Evolutionary conservation across 1,140 invertebrate genomes (phyloP).

Genomic region (Pseudomyrmex concolor): DNA sequence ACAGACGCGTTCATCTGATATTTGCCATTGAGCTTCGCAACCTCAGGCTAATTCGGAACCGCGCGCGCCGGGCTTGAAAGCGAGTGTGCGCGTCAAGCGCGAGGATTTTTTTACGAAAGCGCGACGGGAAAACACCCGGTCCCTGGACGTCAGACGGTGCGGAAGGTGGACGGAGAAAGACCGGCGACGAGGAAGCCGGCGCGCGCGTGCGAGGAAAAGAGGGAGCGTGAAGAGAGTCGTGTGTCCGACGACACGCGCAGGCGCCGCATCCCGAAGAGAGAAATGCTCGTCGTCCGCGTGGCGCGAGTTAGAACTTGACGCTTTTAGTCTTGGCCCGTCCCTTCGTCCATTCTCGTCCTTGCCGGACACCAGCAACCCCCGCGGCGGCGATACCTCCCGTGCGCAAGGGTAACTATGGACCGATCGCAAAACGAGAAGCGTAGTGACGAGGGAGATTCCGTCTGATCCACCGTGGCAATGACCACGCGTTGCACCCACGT

Average conservation of each 20-base stretch:
- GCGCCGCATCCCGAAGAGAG: constrained; percentile 70
- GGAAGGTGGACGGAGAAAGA: constrained; percentile 43
- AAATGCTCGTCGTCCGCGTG: constrained; percentile 75
- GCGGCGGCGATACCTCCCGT: not conserved
- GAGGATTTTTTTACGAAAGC: constrained; percentile 6
- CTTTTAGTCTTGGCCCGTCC: constrained; percentile 79
- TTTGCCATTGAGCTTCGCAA: constrained; percentile 24
- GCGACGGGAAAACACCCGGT: constrained; percentile 14
- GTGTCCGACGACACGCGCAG: constrained; percentile 63
- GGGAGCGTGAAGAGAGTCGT: constrained; percentile 11
- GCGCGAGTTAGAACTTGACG: constrained; percentile 77
- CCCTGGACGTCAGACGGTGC: not conserved
- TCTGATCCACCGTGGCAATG: constrained; percentile 20
- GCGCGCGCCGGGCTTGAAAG: not conserved
- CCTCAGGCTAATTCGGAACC: constrained; percentile 35
- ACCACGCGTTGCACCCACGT: constrained; percentile 42
- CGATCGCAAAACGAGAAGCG: not conserved
- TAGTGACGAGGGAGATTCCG: not conserved
- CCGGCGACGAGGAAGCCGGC: not conserved
- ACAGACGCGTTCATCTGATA: not conserved
- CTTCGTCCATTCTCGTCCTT: constrained; percentile 77
- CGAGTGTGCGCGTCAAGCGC: constrained; percentile 28
- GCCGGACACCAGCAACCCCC: constrained; percentile 20
- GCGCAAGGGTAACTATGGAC: not conserved
- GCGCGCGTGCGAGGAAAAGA: constrained; percentile 9